Percentiles rank a stretch among this genome's conserved stretches.
Conservation (phyloP, 2,888 invertebrate genomes). For the Gymnoscelis rufifasciata region DNA sequence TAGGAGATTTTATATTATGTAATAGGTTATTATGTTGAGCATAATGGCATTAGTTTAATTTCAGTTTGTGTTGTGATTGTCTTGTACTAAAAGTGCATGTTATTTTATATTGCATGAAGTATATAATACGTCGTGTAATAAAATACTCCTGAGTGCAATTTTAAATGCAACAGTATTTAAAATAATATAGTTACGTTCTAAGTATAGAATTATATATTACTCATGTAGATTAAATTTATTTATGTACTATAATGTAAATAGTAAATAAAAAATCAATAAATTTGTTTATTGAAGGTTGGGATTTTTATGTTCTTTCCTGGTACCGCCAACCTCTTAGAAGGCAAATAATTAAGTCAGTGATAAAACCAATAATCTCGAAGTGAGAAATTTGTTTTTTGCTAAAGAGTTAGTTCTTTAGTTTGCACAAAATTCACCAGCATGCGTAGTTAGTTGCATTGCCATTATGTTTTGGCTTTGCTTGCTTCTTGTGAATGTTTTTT, state of each 20-base stretch:
- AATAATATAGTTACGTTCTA: neutral
- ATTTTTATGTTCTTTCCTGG: slow-evolving; percentile 34
- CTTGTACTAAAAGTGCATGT: slow-evolving; percentile 45
- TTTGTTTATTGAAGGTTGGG: slow-evolving; percentile 30
- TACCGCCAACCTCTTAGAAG: neutral
- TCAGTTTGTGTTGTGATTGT: slow-evolving; percentile 28
- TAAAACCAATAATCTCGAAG: no score
- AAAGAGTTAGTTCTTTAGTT: neutral
- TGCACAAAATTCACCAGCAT: slow-evolving; percentile 22
- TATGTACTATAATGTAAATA: slow-evolving; percentile 23
- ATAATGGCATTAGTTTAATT: no score
- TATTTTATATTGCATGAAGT: slow-evolving; percentile 41
- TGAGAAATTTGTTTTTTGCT: no score
- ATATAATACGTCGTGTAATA: slow-evolving; percentile 18
- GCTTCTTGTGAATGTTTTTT: slow-evolving; percentile 43
- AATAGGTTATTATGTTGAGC: no score
- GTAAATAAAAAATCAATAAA: slow-evolving; percentile 31
- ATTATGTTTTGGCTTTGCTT: slow-evolving; percentile 32
- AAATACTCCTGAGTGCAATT: slow-evolving; percentile 13
- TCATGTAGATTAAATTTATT: neutral
- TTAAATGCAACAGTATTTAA: slow-evolving; percentile 12
- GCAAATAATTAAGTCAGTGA: no score
- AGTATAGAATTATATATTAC: neutral
- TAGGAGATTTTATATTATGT: no score
- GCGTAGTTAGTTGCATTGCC: slow-evolving; percentile 7